A percentile compares a stretch with the other conserved stretches of the same genome.
Evolutionary conservation across 2,888 invertebrate genomes (phyloP).

Genomic region (Heteromurus nitidus): DNA sequence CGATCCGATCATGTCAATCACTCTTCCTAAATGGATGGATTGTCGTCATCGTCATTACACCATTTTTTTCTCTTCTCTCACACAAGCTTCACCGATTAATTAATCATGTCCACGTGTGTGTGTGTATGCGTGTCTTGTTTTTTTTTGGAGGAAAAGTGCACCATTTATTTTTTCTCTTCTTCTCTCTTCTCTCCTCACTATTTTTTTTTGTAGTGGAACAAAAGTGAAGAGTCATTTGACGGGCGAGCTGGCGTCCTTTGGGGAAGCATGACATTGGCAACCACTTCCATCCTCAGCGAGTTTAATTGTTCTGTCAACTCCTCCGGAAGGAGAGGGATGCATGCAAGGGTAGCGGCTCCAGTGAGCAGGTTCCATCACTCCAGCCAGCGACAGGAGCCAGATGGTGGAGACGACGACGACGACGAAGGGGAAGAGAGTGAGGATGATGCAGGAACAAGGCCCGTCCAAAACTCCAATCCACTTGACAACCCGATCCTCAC

Average conservation of each 20-base stretch:
- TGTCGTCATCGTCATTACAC: no score
- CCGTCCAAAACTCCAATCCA: conserved; percentile 53
- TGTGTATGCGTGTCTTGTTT: background rate
- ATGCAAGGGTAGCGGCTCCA: conserved; percentile 47
- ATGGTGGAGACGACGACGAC: background rate
- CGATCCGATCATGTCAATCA: no score
- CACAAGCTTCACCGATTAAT: conserved; percentile 65
- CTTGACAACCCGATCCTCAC: conserved; percentile 61
- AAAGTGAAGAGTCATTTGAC: conserved; percentile 64
- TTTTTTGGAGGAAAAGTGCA: background rate
- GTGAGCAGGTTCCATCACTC: conserved; percentile 39
- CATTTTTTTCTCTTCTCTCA: no score
- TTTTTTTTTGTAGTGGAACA: conserved; percentile 48
- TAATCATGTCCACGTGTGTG: conserved; percentile 38
- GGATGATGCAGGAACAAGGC: conserved; percentile 10
- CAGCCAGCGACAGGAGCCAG: background rate
- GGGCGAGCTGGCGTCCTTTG: conserved; percentile 68
- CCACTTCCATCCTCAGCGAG: conserved; percentile 68
- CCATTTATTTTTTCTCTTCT: background rate
- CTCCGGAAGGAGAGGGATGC: conserved; percentile 39
- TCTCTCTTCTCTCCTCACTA: background rate
- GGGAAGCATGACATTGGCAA: conserved; percentile 67
- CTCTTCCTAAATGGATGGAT: no score
- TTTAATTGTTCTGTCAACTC: conserved; percentile 72
- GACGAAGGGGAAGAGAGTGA: conserved; percentile 14